Conservation (phyloP, 2,888 invertebrate genomes). For the Belgica antarctica region DNA sequence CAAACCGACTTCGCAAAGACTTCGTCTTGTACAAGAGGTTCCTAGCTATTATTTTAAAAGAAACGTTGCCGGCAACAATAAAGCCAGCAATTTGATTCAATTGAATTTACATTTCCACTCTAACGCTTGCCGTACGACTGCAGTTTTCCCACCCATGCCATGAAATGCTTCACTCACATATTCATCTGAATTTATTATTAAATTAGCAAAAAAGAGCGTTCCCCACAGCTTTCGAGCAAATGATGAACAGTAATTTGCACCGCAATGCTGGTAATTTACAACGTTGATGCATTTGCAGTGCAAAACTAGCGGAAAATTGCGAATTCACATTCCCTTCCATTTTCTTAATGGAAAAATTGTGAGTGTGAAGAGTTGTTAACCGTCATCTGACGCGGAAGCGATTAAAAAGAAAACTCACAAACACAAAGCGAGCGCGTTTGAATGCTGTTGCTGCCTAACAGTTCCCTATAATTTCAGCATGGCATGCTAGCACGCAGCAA, state of each 20-base stretch:
- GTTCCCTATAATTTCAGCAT: background rate
- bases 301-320: constrained; percentile 36
- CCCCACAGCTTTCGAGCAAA: too few species aligned
- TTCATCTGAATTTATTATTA: constrained; percentile 24
- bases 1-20: too few species aligned
- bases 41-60: too few species aligned
- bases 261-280: constrained; percentile 4
- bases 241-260: too few species aligned
- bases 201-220: too few species aligned
- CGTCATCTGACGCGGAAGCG: background rate
- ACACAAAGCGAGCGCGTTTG: background rate
- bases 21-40: too few species aligned
- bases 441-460: background rate
- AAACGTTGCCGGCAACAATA: too few species aligned
- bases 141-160: background rate
- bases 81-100: too few species aligned
- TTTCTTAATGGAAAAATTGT: background rate
- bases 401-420: background rate
- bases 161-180: background rate
- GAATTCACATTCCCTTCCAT: background rate
- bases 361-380: background rate
- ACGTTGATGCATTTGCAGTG: background rate
- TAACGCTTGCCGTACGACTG: too few species aligned
- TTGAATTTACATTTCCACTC: background rate
- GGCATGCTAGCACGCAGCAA: background rate